Conservation (phyloP, 2,797 vertebrate genomes). For the Molossus molossus region DNA sequence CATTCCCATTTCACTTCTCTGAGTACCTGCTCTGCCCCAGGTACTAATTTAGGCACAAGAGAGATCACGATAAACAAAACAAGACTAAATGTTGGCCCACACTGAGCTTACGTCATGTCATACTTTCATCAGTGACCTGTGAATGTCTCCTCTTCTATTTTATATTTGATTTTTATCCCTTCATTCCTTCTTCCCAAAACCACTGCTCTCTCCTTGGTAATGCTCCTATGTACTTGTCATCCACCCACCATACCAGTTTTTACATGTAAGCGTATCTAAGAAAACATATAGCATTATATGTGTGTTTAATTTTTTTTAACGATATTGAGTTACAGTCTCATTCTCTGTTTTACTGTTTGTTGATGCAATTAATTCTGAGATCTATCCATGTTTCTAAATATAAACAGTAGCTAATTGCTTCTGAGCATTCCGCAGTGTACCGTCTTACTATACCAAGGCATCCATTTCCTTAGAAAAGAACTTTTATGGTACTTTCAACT, state of each 20-base stretch:
- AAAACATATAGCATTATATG: background rate
- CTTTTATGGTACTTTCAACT: background rate
- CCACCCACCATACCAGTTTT: background rate
- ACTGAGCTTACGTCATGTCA: background rate
- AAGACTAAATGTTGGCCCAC: background rate
- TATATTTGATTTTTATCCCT: background rate
- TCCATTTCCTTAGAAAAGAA: background rate
- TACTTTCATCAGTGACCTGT: background rate
- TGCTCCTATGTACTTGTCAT: background rate
- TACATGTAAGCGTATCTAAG: conserved; percentile 2
- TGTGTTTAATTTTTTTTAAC: background rate
- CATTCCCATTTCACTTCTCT: background rate
- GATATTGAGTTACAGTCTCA: background rate
- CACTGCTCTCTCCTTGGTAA: background rate
- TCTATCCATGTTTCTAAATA: conserved; percentile 9
- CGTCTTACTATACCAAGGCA: background rate
- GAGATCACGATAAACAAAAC: background rate
- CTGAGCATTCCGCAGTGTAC: background rate
- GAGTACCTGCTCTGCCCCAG: background rate
- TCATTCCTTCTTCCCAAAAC: background rate
- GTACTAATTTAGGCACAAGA: background rate
- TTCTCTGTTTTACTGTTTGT: background rate
- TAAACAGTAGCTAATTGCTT: conserved; percentile 46
- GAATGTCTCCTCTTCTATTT: conserved; percentile 25
- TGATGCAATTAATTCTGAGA: conserved; percentile 28